These are phyloP conservation scores for Tetragnatha versicolor DNA, from an alignment of 1,140 invertebrate genomes.

Conservation along the genomic window DNA sequence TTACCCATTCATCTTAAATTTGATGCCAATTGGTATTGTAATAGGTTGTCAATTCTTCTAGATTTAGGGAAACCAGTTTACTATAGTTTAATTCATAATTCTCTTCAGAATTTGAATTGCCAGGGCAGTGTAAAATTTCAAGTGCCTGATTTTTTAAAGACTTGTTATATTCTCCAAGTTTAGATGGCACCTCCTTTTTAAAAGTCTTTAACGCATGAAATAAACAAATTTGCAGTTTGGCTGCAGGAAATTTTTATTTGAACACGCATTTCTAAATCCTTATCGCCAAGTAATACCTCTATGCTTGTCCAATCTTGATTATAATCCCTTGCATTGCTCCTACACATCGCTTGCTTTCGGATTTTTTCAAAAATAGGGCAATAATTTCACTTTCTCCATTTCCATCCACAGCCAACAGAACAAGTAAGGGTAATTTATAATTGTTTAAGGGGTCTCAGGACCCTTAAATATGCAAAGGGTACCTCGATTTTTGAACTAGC, in stretches of 20 bases:
- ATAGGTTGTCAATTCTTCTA: background rate
- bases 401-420: conserved; percentile 1
- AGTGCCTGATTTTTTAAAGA: no score
- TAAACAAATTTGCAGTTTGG: background rate
- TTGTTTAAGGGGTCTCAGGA: no score
- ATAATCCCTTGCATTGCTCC: background rate
- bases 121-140: no score
- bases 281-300: background rate
- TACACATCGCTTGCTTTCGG: conserved; percentile 6
- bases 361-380: background rate
- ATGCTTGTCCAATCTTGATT: background rate
- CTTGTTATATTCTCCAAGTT: no score
- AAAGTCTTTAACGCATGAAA: background rate
- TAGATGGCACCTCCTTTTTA: background rate
- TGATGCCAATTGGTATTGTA: conserved; percentile 4
- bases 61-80: background rate
- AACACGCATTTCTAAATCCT: background rate
- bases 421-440: background rate
- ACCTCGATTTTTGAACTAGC: no score
- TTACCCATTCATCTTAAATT: background rate
- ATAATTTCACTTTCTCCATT: conserved; percentile 11
- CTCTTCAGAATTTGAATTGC: no score
- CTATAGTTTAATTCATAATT: no score
- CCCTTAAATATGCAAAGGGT: no score
- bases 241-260: background rate